Evolutionary conservation across 2,113 vertebrate genomes (phyloP), one percentile per base, ranked within the genome.

Genomic region (Seriola quinqueradiata): DNA sequence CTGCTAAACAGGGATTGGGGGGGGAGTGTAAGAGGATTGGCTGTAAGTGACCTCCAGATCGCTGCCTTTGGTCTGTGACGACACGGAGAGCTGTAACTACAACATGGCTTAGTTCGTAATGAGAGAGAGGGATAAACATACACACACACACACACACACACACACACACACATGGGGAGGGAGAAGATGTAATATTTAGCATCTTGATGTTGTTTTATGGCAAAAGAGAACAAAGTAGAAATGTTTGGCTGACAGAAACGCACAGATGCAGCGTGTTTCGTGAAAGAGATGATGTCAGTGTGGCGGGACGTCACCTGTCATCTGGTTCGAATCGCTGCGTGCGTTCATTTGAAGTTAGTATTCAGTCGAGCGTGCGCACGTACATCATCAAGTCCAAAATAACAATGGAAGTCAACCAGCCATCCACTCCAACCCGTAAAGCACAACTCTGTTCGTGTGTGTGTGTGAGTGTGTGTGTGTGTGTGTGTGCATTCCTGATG

Each of bases 31-130:
- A 92, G 88, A 87, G 88, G 88, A 89, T 87, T 92, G 88, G 79
- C 68, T 89, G 86, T 77, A 85, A 89, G 80, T 87, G 90, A 90
- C 84, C 88, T 92, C 74, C 86, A 85, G 65, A 82, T 90, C 42
- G 68, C 10, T 86, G 83, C 75, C 75, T 80, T 74, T 86, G 81
- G 71, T 86, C 69, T 78, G 87, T 32, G 70, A 73, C 68, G 17
- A 42, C 66, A 64, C 13, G 8, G 21, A 71, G 80, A 65, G 65
- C 79, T 77, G 71, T 1, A 57, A 28, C 85, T 60, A 65, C 71
- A 79, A 50, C 79, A 71, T 0, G 63, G 32, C 79, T 74, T 16
- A 70, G 69, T 73, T 74, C 59, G 25, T 64, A 69, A 82, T 75
- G 75, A 74, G 75, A 70, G 50, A 1, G 55, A n/a, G 44, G 32